Evolutionary conservation across 2,113 vertebrate species (phyloP), one percentile per base, ranked within the genome.

Genomic region (Cinclus mexicanus): DNA sequence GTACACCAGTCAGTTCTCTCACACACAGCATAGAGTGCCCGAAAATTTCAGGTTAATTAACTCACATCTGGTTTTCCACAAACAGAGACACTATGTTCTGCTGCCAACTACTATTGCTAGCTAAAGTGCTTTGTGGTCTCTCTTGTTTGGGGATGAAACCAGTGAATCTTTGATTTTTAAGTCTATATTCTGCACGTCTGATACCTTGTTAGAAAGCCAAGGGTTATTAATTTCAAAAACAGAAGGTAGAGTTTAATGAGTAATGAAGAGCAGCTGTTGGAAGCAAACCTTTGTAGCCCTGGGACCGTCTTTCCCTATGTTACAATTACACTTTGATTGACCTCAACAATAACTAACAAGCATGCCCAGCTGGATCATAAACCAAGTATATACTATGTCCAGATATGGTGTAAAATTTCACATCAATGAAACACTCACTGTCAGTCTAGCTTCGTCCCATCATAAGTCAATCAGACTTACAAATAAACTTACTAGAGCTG

Each of bases 281-380:
- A 97, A 97, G 91, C 91, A 92, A 95, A 94, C 91, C 83, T 86
- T 78, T 77, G 86, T 80, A 96, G 93, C 82, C 75, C 61, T 95
- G 92, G 91, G 97, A 97, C 94, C 6, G 0, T 87, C 95, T 91
- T 96, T 94, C 95, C 80, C 95, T 91, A 55, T 95, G 96, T 96
- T 96, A 82, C 94, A 97, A 96, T 96, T 97, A 96, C 95, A 98
- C 96, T 97, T 95, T 95, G 93, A 97, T 94, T 97, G 96, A 97
- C 97, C 97, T 96, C 93, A 96, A 94, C 93, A 96, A 95, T 95
- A 97, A 95, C 94, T 83, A 97, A 95, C 83, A 97, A 96, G 95
- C 83, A 88, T 72, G 93, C 94, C 95, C 93, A 97, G 94, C 95
- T 96, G 96, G 87, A 91, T 95, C 90, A 95, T 97, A 97, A 97